Conservation (phyloP, 2,113 vertebrate species). For the Lasiurus cinereus region DNA sequence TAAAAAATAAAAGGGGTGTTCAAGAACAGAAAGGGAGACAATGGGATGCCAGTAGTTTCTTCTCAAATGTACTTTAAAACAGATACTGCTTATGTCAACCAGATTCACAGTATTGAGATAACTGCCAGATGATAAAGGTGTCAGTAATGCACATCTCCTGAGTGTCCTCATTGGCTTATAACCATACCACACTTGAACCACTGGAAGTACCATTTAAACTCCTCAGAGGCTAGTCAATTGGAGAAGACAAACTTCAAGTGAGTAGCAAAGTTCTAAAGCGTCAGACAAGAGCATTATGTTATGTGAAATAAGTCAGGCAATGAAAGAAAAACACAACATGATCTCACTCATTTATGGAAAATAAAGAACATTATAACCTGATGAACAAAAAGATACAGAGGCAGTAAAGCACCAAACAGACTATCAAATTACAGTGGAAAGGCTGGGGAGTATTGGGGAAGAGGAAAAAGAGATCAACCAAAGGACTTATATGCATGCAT, state of each 20-base stretch:
- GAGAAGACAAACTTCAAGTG: background rate
- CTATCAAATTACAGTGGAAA: no score
- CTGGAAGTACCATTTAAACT: background rate
- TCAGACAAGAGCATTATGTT: background rate
- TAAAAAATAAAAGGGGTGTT: background rate
- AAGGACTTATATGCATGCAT: no score
- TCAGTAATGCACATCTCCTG: background rate
- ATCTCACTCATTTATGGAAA: no score
- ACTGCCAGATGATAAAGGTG: fast-evolving
- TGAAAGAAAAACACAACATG: no score
- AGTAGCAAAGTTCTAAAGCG: background rate
- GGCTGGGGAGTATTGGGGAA: no score
- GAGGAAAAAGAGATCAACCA: no score
- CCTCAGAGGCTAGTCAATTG: background rate
- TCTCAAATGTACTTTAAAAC: background rate
- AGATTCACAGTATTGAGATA: background rate
- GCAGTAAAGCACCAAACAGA: no score
- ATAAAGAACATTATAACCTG: no score
- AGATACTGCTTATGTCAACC: background rate
- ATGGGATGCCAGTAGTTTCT: background rate
- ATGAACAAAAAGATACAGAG: no score
- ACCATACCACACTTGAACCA: background rate
- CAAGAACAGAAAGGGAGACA: background rate
- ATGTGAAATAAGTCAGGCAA: no score
- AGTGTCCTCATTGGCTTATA: background rate